Evolutionary conservation across 2,113 vertebrate genomes (phyloP).

Genomic region (Rhea pennata): DNA sequence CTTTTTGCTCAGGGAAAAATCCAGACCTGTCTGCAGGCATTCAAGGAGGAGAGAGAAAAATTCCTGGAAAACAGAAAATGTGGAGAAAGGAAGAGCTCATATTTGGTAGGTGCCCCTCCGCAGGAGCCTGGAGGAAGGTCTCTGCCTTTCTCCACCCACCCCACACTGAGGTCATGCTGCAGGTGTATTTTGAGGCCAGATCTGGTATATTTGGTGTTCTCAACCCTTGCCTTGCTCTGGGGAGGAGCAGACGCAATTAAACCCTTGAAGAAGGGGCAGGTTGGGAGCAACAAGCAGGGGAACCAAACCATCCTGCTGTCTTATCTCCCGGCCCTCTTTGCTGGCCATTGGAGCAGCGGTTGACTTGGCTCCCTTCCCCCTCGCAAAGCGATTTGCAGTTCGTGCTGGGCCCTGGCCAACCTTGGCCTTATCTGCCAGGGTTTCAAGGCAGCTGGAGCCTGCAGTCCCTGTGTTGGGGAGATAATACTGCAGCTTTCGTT

Average conservation of each 20-base stretch:
- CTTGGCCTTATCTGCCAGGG: neutral
- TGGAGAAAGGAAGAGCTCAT: neutral
- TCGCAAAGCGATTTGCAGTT: rapidly evolving
- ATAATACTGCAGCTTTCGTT: neutral
- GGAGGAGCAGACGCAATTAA: too few relatives aligned
- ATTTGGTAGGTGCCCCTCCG: neutral
- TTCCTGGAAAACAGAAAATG: constrained; percentile 50
- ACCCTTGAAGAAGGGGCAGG: too few relatives aligned
- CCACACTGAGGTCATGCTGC: too few relatives aligned
- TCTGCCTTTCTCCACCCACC: neutral
- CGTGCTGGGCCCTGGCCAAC: neutral
- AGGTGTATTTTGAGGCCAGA: neutral
- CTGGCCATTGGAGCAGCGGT: too few relatives aligned
- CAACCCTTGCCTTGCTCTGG: too few relatives aligned
- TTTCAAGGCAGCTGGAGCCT: neutral
- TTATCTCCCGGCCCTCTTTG: too few relatives aligned
- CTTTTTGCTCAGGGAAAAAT: constrained; percentile 59
- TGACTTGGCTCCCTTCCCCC: too few relatives aligned
- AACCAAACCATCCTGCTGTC: too few relatives aligned
- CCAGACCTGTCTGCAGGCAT: constrained; percentile 28
- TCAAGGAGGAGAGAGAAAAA: constrained; percentile 64
- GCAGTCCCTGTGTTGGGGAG: neutral
- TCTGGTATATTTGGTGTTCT: neutral
- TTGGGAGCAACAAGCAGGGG: too few relatives aligned
- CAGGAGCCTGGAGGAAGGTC: neutral